phyloP scores from a whole-genome alignment of 2,797 vertebrate species.

The Sebastiscus tertius region DNA sequence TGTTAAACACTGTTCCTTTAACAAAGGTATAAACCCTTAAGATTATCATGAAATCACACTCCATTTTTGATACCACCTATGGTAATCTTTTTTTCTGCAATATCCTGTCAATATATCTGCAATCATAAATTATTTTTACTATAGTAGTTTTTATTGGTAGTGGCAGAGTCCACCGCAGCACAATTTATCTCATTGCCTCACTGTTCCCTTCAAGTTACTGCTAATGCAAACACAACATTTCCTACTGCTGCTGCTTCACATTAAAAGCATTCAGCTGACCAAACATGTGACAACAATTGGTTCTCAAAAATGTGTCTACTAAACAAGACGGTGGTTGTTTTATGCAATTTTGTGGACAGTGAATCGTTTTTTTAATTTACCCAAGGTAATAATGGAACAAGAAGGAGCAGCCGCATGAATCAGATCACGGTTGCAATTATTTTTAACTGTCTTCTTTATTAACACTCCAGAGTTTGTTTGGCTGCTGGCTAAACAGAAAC shows the following conservation, averaged over 20 bases:
- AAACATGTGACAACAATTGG: background rate
- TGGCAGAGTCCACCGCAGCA: background rate
- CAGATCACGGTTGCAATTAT: background rate
- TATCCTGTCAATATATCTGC: background rate
- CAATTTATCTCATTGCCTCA: background rate
- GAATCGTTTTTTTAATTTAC: background rate
- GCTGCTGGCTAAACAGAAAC: background rate
- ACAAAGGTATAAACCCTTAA: too few relatives aligned
- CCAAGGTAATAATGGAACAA: background rate
- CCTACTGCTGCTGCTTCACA: background rate
- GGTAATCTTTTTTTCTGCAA: background rate
- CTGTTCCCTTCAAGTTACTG: background rate
- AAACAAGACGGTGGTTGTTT: background rate
- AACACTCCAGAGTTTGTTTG: background rate
- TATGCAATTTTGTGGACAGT: background rate
- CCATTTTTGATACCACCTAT: too few relatives aligned
- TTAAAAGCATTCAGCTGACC: background rate
- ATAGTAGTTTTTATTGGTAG: background rate
- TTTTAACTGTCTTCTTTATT: background rate
- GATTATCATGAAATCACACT: background rate
- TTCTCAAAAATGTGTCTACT: background rate
- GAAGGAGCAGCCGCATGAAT: background rate
- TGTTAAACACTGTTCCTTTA: too few relatives aligned
- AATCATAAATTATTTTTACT: background rate
- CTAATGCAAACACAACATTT: background rate